Conservation (phyloP, 2,797 vertebrate species). For the Muraenolepis orangiensis region DNA sequence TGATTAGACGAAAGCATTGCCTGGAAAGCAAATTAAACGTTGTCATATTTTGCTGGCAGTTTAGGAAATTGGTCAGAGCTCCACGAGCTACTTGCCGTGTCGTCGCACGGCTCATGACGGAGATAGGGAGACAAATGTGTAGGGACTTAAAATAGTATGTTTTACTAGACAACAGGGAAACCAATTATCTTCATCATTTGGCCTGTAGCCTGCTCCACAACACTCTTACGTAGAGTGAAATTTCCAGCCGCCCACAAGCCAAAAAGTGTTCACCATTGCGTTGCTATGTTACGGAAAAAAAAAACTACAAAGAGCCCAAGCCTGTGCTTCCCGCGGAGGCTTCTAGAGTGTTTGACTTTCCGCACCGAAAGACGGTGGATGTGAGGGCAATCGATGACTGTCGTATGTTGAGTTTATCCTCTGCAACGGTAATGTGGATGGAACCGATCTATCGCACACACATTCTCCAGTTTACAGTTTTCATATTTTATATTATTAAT, state of each 20-base stretch:
- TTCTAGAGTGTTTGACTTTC: slow-evolving; percentile 46
- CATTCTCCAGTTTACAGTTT: not conserved
- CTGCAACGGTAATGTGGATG: not conserved
- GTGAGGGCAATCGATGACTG: slow-evolving; percentile 14
- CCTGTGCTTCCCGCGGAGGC: slow-evolving; percentile 26
- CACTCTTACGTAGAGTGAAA: slow-evolving; percentile 56
- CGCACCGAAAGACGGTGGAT: slow-evolving; percentile 41
- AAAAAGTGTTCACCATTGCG: slow-evolving; percentile 34
- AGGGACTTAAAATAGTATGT: slow-evolving; percentile 51
- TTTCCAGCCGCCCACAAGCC: slow-evolving; percentile 51
- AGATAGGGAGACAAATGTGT: slow-evolving; percentile 46
- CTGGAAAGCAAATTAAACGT: slow-evolving; percentile 57
- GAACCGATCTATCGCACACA: not conserved
- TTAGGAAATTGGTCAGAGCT: slow-evolving; percentile 55
- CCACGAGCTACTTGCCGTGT: slow-evolving; percentile 44
- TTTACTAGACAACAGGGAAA: slow-evolving; percentile 49
- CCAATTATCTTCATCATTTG: slow-evolving; percentile 71
- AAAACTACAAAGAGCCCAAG: slow-evolving; percentile 46
- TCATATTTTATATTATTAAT: not conserved
- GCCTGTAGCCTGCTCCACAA: slow-evolving; percentile 61
- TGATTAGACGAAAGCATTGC: slow-evolving; percentile 48
- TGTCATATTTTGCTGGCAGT: slow-evolving; percentile 63
- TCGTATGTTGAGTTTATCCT: slow-evolving; percentile 6
- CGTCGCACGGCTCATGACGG: slow-evolving; percentile 56
- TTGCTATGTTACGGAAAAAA: slow-evolving; percentile 49